A percentile compares a stretch with the other conserved stretches of the same genome.
phyloP scores from a whole-genome alignment of 1,140 invertebrate species.

The Platorchestia sp. region DNA sequence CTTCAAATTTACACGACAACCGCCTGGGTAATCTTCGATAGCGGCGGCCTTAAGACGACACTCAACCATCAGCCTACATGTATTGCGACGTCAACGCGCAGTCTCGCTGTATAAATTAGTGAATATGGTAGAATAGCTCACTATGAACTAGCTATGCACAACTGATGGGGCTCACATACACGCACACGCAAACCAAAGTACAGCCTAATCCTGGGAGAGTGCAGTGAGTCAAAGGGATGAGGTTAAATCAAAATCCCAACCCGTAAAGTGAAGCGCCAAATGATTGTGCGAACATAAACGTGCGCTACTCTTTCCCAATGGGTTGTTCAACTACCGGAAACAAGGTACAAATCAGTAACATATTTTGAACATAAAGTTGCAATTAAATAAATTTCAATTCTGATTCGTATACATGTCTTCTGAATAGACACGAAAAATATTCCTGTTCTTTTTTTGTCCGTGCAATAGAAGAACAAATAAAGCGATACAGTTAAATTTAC shows the following conservation, averaged over 20 bases:
- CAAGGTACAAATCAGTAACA: background rate
- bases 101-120: slow-evolving; percentile 2
- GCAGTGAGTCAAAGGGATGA: background rate
- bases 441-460: background rate
- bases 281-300: background rate
- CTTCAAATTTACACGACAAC: background rate
- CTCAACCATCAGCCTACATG: background rate
- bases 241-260: background rate
- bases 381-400: background rate
- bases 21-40: background rate
- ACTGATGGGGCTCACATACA: background rate
- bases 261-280: background rate
- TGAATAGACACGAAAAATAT: background rate
- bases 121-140: slow-evolving; percentile 1
- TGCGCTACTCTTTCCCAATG: background rate
- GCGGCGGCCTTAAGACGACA: too few species aligned
- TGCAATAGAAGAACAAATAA: background rate
- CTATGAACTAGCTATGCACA: slow-evolving; percentile 3
- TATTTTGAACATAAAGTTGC: background rate
- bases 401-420: background rate
- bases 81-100: background rate
- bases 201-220: background rate
- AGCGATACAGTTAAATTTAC: background rate
- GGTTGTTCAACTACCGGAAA: background rate
- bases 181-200: background rate